Evolutionary conservation across 1,140 invertebrate genomes (phyloP), one percentile per base, ranked within the genome.

Genomic region (Sweltsa coloradensis): DNA sequence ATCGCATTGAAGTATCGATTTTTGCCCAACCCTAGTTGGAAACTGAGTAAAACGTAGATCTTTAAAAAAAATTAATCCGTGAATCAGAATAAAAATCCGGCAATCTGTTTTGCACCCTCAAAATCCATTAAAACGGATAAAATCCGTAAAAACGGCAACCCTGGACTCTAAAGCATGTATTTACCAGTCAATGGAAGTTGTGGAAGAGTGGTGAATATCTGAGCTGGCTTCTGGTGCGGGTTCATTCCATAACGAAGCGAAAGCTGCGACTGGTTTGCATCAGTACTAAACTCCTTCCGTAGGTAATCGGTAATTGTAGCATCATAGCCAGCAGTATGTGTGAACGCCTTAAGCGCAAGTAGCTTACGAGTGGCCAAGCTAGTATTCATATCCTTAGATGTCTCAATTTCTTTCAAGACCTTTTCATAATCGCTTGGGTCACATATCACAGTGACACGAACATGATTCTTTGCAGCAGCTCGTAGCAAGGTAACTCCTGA

Each of bases 401-500:
- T 62, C 60, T 75, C 73, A 31, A 92, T 67, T 69, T 95, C 89
- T 7, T 69, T 52, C 16, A 86, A 69, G 49, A 91, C 75, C 44
- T 69, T 76, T 3, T 74, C 69, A 63, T 98, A 99, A 73, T 99
- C 95, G 18, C 55, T 62, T 0, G 93, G 90, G 68, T 98, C 94
- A 69, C 90, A 95, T 36, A 98, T 64, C 37, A 98, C 84, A 0
- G 92, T 93, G 1, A 99, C 95, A 57, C 94, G 76, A n/a, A 79
- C 74, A 64, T 97, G 91, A 70, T 98, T 99, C 69, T 98, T 99
- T 13, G 94, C 95, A 14, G 93, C 95, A 6, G 95, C 94, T 60
- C 95, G 67, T 0, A 99, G 67, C 5, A 98, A 63, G 1, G 95
- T 96, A 0, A 98, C 94, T 34, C 92, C 91, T 75, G 50, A 13